These are phyloP conservation scores for Novumbra hubbsi DNA, from an alignment of 2,797 vertebrate genomes.

Conservation along the genomic window DNA sequence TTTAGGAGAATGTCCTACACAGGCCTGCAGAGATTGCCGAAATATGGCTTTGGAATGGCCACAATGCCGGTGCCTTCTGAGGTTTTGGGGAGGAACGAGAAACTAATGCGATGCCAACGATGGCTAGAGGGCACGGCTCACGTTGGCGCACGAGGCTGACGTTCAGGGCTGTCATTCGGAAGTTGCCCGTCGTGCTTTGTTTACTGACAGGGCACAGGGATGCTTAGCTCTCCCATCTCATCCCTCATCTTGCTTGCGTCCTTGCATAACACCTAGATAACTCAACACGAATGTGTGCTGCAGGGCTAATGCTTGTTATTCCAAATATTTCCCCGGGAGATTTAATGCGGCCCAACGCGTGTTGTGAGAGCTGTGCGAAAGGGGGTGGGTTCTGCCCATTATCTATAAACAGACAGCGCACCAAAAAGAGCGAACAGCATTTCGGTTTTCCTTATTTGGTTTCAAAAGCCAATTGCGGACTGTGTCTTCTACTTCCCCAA, in stretches of 20 bases:
- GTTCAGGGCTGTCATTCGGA: slow-evolving; percentile 28
- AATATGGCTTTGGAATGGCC: slow-evolving; percentile 26
- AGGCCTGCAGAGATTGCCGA: slow-evolving; percentile 33
- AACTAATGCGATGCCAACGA: slow-evolving; percentile 17
- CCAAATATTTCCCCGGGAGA: slow-evolving; percentile 10
- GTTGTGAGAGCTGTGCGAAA: background rate
- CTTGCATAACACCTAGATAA: slow-evolving; percentile 39
- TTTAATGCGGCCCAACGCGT: background rate
- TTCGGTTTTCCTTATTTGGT: slow-evolving; percentile 2
- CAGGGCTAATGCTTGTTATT: slow-evolving; percentile 5
- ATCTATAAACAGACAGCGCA: background rate
- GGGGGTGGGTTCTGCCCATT: background rate
- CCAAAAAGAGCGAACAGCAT: slow-evolving; percentile 10
- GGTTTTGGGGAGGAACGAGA: slow-evolving; percentile 15
- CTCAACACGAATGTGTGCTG: slow-evolving; percentile 9
- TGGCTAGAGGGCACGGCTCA: slow-evolving; percentile 19
- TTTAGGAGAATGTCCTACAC: slow-evolving; percentile 19
- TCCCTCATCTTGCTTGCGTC: slow-evolving; percentile 13
- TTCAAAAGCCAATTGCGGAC: slow-evolving; percentile 6
- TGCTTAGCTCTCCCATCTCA: slow-evolving; percentile 21
- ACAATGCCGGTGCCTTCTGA: slow-evolving; percentile 22
- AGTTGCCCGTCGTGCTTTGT: slow-evolving; percentile 22
- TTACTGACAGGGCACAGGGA: slow-evolving; percentile 8
- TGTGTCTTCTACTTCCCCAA: background rate
- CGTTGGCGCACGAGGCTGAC: slow-evolving; percentile 24